Evolutionary conservation across 2,888 invertebrate species (phyloP).

Genomic region (Clanis bilineata): DNA sequence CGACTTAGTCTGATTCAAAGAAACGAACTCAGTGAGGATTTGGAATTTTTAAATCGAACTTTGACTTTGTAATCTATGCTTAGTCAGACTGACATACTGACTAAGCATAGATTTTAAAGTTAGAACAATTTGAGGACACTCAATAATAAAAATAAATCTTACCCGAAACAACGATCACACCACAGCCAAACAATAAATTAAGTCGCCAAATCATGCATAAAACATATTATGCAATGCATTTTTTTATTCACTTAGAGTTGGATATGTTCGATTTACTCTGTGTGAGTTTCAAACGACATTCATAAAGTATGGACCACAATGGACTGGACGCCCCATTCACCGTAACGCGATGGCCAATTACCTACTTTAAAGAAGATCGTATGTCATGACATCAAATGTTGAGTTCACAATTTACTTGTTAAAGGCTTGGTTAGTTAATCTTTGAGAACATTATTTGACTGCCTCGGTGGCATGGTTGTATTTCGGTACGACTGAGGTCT

Average conservation of each 20-base stretch:
- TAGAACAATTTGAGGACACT: too few relatives aligned
- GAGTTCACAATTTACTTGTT: constrained; percentile 17
- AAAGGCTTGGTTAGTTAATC: not conserved
- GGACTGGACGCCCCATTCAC: constrained; percentile 29
- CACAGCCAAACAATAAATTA: too few relatives aligned
- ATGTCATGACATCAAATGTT: constrained; percentile 13
- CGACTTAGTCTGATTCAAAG: too few relatives aligned
- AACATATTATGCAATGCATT: not conserved
- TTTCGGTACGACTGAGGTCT: too few relatives aligned
- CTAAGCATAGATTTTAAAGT: too few relatives aligned
- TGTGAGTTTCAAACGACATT: not conserved
- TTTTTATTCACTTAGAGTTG: not conserved
- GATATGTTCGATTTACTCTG: not conserved
- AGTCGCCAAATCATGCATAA: not conserved
- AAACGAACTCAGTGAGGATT: too few relatives aligned
- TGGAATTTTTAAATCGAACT: too few relatives aligned
- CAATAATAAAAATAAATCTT: too few relatives aligned
- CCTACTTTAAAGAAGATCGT: constrained; percentile 26
- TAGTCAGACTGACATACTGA: too few relatives aligned
- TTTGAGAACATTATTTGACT: not conserved
- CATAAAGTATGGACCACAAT: constrained; percentile 9
- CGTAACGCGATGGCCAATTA: constrained; percentile 26
- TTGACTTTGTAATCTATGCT: too few relatives aligned
- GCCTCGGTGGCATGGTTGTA: too few relatives aligned
- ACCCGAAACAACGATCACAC: too few relatives aligned